phyloP scores from a whole-genome alignment of 2,797 vertebrate species.

The Nannoperca australis region DNA sequence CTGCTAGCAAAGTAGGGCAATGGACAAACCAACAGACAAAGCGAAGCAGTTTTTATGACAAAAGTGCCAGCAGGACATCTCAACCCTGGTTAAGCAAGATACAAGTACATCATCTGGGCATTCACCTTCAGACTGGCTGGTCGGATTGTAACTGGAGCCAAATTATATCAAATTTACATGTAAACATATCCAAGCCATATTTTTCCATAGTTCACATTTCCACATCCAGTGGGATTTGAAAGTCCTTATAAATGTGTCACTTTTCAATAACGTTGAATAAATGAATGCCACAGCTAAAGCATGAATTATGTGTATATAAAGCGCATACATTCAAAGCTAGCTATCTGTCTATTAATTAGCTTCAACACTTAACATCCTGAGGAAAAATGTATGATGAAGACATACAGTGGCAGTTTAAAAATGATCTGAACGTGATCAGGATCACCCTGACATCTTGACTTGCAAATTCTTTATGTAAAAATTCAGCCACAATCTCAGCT shows the following conservation, averaged over 20 bases:
- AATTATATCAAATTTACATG: slow-evolving; percentile 22
- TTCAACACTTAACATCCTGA: not conserved
- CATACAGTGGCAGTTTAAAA: not conserved
- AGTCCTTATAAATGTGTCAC: not conserved
- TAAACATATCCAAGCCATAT: slow-evolving; percentile 22
- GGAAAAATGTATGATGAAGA: not conserved
- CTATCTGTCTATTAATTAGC: not conserved
- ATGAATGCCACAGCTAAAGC: not conserved
- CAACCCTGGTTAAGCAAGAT: slow-evolving; percentile 31
- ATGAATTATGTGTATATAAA: slow-evolving; percentile 16
- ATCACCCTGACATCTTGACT: not conserved
- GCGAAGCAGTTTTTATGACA: slow-evolving; percentile 46
- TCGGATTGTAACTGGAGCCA: slow-evolving; percentile 14
- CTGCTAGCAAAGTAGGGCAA: slow-evolving; percentile 57
- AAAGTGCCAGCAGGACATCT: slow-evolving; percentile 43
- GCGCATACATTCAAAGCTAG: not conserved
- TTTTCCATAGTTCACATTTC: not conserved
- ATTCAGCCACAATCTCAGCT: not conserved
- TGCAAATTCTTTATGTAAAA: too few relatives aligned
- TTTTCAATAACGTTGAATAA: not conserved
- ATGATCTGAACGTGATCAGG: not conserved
- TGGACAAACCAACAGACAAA: slow-evolving; percentile 56
- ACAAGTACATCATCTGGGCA: slow-evolving; percentile 8
- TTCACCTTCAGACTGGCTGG: slow-evolving; percentile 26
- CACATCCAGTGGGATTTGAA: not conserved